Evolutionary conservation across 1,140 invertebrate genomes (phyloP).

Genomic region (Coptotermes formosanus): DNA sequence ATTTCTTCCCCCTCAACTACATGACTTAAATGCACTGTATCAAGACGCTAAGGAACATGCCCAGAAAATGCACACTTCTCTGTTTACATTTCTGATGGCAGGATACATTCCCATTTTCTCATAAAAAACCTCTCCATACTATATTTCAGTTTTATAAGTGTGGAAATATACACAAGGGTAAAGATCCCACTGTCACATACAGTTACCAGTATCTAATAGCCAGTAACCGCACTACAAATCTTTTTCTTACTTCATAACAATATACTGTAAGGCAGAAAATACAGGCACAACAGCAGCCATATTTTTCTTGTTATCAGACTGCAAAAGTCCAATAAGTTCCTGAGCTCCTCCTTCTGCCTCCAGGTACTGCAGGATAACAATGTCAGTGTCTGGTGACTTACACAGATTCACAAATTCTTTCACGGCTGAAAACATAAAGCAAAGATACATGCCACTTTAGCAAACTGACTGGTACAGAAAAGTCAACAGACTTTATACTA

Average conservation of each 20-base stretch:
- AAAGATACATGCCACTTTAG: background rate
- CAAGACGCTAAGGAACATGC: too few relatives aligned
- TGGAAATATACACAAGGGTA: too few relatives aligned
- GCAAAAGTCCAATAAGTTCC: constrained; percentile 61
- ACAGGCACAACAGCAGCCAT: constrained; percentile 51
- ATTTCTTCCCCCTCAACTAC: too few relatives aligned
- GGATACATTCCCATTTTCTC: too few relatives aligned
- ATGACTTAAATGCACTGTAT: too few relatives aligned
- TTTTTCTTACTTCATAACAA: background rate
- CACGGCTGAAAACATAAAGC: background rate
- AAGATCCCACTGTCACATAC: too few relatives aligned
- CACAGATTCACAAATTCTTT: constrained; percentile 2
- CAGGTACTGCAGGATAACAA: constrained; percentile 62
- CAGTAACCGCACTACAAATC: too few relatives aligned
- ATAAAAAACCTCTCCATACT: too few relatives aligned
- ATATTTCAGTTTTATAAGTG: too few relatives aligned
- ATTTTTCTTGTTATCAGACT: constrained; percentile 40
- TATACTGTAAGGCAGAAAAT: constrained; percentile 49
- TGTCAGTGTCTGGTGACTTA: constrained; percentile 45
- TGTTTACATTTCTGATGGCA: too few relatives aligned
- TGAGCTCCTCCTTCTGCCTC: constrained; percentile 62
- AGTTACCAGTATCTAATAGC: too few relatives aligned
- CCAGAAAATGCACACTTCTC: too few relatives aligned
- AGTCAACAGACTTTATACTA: background rate
- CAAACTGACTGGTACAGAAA: background rate